Evolutionary conservation across 2,888 invertebrate genomes (phyloP).

Genomic region (Aelia acuminata): DNA sequence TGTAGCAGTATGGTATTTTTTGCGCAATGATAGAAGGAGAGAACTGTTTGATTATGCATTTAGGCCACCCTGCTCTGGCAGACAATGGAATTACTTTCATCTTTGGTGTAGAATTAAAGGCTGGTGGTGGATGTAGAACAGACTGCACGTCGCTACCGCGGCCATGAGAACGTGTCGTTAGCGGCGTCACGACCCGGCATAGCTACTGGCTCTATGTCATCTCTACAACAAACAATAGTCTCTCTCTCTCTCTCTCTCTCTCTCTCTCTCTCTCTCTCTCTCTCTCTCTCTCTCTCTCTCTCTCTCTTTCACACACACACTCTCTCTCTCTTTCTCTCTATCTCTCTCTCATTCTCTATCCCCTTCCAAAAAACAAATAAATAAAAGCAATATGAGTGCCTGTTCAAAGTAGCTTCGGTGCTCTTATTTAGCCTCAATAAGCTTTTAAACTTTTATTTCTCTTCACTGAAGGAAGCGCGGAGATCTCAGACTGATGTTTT

Average conservation of each 20-base stretch:
- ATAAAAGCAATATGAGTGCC: too few species aligned
- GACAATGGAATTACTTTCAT: constrained; percentile 47
- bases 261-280: constrained; percentile 53
- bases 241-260: constrained; percentile 52
- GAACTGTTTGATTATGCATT: constrained; percentile 21
- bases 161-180: constrained; percentile 48
- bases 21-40: not conserved
- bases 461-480: too few species aligned
- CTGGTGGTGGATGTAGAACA: constrained; percentile 44
- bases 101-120: constrained; percentile 30
- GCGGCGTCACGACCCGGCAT: constrained; percentile 7
- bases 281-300: constrained; percentile 27
- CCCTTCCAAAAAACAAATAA: too few species aligned
- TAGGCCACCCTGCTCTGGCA: constrained; percentile 9
- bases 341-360: constrained; percentile 20
- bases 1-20: not conserved
- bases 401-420: too few species aligned
- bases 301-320: too few species aligned
- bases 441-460: too few species aligned
- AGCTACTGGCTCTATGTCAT: constrained; percentile 7
- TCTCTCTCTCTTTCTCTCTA: constrained; percentile 33
- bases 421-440: too few species aligned
- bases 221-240: not conserved
- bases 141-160: constrained; percentile 46
- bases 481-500: too few species aligned